Percentiles rank a stretch among this genome's conserved stretches.
Evolutionary conservation across 2,888 invertebrate species (phyloP).

Genomic region (Aricia artaxerxes): DNA sequence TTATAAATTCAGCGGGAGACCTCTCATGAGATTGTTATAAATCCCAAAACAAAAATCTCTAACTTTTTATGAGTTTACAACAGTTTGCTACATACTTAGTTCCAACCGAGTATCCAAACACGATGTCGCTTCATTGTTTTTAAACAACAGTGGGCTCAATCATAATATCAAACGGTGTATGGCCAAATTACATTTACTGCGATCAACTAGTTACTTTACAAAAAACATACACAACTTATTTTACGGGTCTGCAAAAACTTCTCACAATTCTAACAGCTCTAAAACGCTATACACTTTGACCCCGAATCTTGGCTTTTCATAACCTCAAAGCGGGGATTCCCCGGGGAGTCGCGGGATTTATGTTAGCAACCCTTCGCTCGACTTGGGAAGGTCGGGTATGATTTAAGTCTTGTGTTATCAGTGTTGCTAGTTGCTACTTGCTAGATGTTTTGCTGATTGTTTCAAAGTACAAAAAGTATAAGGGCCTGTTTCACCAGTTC

Average conservation of each 20-base stretch:
- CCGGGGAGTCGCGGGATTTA: background rate
- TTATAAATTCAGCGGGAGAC: too few relatives aligned
- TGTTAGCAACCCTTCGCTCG: background rate
- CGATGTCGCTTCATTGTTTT: too few relatives aligned
- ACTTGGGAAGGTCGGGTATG: background rate
- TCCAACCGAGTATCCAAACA: too few relatives aligned
- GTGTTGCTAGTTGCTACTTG: conserved; percentile 2
- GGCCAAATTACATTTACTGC: too few relatives aligned
- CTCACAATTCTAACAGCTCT: background rate
- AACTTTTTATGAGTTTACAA: too few relatives aligned
- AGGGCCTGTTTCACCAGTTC: too few relatives aligned
- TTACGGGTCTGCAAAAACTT: background rate
- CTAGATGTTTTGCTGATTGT: background rate
- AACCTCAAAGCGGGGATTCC: conserved; percentile 3
- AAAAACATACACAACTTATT: background rate
- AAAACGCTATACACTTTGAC: background rate
- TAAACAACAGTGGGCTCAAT: too few relatives aligned
- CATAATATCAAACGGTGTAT: too few relatives aligned
- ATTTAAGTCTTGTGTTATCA: conserved; percentile 8
- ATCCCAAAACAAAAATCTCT: too few relatives aligned
- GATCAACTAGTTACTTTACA: too few relatives aligned
- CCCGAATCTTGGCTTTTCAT: conserved; percentile 3
- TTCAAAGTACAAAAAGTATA: background rate
- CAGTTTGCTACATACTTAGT: too few relatives aligned
- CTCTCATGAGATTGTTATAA: too few relatives aligned